Base-by-base conservation (phyloP, 2,888 invertebrate genomes). In the Trachelus troglodyta region DNA sequence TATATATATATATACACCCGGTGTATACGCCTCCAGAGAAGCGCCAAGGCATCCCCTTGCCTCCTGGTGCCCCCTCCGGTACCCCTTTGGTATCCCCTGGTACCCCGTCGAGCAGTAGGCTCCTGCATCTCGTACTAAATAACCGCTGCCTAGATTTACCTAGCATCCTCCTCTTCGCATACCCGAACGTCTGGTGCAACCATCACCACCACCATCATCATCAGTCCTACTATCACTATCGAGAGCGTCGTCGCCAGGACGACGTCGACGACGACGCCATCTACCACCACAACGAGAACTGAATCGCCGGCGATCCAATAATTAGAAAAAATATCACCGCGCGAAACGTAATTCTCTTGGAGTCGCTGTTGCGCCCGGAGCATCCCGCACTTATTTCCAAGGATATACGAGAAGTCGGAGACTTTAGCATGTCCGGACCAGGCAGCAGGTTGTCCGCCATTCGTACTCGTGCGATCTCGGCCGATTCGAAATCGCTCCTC, bases 111-210 rank as follows among this genome's bases (percentile, higher is more conserved):
- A 71, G 71, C 71, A 71, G 31, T 34, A 56, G 56, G 56, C 56
- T 56, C 56, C 23, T 80, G 79, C 80, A 80, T 85, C 82, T 82
- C 78, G 85, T 82, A 81, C 84, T 88, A 88, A 89, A 88, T 87
- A 87, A 89, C 86, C 82, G 83, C 82, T 81, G 84, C 82, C 83
- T 83, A 82, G 84, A 86, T 88, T 87, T 85, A 86, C 85, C 85
- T 83, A 83, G 82, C 83, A 81, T 82, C 82, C 84, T 80, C 78
- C 81, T 76, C 77, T 80, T 75, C 80, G 71, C 31, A 71, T 71
- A 71, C 71, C 71, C 71, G 71, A 34, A 31, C 71, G 33, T 23
- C 71, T 34, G 11, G 71, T 33, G 12, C 71, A 34, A 34, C 9
- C 34, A 34, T 34, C 34, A 12, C 34, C 34, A 31, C 33, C 33